Evolutionary conservation across 2,888 invertebrate genomes (phyloP).

Genomic region (Harmothoe impar): DNA sequence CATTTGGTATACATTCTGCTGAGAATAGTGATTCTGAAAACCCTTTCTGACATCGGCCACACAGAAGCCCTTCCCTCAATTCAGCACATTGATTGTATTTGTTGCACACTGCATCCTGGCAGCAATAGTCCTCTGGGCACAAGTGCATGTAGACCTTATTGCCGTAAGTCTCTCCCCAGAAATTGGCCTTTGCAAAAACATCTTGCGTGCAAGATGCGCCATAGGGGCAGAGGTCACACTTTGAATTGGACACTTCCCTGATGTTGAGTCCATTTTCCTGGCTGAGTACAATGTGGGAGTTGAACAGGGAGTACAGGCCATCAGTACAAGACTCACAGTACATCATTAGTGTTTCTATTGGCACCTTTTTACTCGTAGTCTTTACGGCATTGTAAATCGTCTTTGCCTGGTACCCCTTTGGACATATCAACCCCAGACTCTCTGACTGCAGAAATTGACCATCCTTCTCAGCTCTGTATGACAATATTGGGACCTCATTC

Average conservation of each 20-base stretch:
- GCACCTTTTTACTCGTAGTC: not conserved
- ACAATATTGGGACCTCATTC: conserved; percentile 48
- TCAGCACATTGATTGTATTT: conserved; percentile 59
- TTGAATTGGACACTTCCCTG: not conserved
- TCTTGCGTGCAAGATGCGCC: not conserved
- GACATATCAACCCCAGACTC: conserved; percentile 3
- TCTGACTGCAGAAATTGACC: conserved; percentile 43
- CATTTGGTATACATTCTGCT: conserved; percentile 65
- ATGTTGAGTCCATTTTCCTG: conserved; percentile 17
- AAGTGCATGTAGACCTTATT: conserved; percentile 63
- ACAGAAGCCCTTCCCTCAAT: conserved; percentile 66
- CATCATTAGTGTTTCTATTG: conserved; percentile 52
- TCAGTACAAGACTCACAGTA: conserved; percentile 57
- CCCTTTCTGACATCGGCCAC: conserved; percentile 66
- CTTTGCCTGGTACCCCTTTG: conserved; percentile 33
- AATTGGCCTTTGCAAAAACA: conserved; percentile 59
- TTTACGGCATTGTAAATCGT: conserved; percentile 47
- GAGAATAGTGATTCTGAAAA: conserved; percentile 68
- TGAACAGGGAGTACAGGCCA: conserved; percentile 40
- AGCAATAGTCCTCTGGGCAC: conserved; percentile 69
- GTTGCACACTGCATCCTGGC: conserved; percentile 52
- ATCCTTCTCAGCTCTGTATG: conserved; percentile 55
- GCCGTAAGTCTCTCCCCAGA: conserved; percentile 53
- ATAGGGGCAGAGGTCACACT: conserved; percentile 38
- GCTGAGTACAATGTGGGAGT: conserved; percentile 30